These are phyloP conservation scores for Myiotriccus ornatus DNA, from an alignment of 2,797 vertebrate genomes.

Conservation along the genomic window DNA sequence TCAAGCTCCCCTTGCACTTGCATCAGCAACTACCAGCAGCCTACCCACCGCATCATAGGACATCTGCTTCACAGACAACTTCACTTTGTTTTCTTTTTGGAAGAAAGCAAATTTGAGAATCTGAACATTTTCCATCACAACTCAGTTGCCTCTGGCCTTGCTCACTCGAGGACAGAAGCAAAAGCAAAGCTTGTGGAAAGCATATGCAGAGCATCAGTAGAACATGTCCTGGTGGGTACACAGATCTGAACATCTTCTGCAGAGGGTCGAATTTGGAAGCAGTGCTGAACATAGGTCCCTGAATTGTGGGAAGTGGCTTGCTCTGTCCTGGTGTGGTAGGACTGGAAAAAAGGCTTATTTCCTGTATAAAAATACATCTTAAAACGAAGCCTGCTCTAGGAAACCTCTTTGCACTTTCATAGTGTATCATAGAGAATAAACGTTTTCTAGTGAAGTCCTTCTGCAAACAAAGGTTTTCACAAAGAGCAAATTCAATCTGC, in stretches of 20 bases:
- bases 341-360: background rate
- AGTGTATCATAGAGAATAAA: background rate
- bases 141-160: background rate
- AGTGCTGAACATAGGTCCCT: background rate
- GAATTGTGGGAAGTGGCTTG: background rate
- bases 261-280: background rate
- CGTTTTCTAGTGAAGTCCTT: background rate
- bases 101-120: background rate
- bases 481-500: background rate
- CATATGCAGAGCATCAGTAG: background rate
- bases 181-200: background rate
- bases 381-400: slow-evolving; percentile 1
- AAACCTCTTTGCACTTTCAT: background rate
- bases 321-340: background rate
- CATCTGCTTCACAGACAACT: background rate
- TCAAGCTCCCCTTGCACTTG: slow-evolving; percentile 37
- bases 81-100: background rate
- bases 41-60: background rate
- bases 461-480: background rate
- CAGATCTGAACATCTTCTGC: background rate
- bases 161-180: background rate
- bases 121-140: background rate
- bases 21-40: slow-evolving; percentile 17
- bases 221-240: background rate
- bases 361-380: slow-evolving; percentile 21